A percentile compares a stretch with the other conserved stretches of the same genome.
Evolutionary conservation across 2,797 vertebrate species (phyloP).

Genomic region (Botia kubotai): DNA sequence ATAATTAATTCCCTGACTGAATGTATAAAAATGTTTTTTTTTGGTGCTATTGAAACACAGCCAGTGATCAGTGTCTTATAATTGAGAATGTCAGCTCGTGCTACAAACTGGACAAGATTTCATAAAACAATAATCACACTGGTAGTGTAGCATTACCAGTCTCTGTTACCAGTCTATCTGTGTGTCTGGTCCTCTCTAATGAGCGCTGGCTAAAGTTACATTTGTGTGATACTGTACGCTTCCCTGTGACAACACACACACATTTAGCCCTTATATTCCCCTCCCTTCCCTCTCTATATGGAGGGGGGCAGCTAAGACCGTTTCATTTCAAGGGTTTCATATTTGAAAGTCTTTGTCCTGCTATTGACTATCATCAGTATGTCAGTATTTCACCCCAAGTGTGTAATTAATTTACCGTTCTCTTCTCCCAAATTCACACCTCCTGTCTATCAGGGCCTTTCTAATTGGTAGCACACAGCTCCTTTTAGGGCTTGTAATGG

Average conservation of each 20-base stretch:
- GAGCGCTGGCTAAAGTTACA: constrained; percentile 38
- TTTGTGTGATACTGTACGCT: constrained; percentile 16
- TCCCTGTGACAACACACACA: constrained; percentile 40
- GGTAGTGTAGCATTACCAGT: constrained; percentile 1
- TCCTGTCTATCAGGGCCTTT: not conserved
- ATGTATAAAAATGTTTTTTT: too few relatives aligned
- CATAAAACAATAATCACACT: constrained; percentile 21
- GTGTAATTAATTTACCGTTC: too few relatives aligned
- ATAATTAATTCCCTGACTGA: too few relatives aligned
- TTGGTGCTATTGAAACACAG: too few relatives aligned
- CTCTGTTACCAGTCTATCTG: not conserved
- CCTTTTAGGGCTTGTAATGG: not conserved
- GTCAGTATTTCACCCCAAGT: too few relatives aligned
- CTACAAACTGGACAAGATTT: constrained; percentile 9
- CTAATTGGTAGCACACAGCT: not conserved
- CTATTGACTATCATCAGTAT: too few relatives aligned
- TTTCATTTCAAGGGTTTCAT: too few relatives aligned
- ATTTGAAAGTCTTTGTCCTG: too few relatives aligned
- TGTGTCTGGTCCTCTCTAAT: constrained; percentile 20
- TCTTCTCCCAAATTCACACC: too few relatives aligned
- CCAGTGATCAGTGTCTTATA: too few relatives aligned
- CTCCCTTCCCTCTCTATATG: not conserved
- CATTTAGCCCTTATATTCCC: constrained; percentile 18
- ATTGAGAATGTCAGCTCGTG: not conserved
- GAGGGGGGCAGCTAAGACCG: too few relatives aligned